Conservation (phyloP, 92 coral and sea anemone genomes). For the Umimayanthus kanabou region DNA sequence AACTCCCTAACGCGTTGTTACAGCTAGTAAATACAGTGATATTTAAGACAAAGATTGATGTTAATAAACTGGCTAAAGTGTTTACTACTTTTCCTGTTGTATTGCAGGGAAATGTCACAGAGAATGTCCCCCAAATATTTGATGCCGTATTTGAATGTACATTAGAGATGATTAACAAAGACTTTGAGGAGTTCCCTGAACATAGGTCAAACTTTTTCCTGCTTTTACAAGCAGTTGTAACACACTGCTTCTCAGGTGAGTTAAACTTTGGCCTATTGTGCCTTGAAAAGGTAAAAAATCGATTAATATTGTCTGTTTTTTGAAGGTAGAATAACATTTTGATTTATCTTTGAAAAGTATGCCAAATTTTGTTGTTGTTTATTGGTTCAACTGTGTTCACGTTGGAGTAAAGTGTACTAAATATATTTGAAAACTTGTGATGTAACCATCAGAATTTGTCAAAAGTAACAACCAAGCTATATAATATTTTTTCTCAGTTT, state of each 20-base stretch:
- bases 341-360: neutral
- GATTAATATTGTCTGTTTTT: neutral
- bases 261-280: neutral
- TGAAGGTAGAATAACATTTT: neutral
- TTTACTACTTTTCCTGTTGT: neutral
- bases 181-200: constrained; percentile 97
- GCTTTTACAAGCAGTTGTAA: constrained; percentile 95
- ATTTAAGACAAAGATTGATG: too few species aligned
- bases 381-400: neutral
- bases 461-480: too few species aligned
- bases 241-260: constrained; percentile 95
- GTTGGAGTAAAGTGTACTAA: neutral
- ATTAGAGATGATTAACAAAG: constrained; percentile 96
- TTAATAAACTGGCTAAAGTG: neutral
- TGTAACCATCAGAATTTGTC: too few species aligned
- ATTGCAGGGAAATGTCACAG: constrained; percentile 78
- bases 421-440: too few species aligned
- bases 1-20: too few species aligned
- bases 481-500: too few species aligned
- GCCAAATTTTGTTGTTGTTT: neutral
- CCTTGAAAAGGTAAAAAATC: too few species aligned
- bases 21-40: too few species aligned
- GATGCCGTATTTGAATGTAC: constrained; percentile 99
- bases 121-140: constrained; percentile 87
- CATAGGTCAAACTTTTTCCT: constrained; percentile 98